Evolutionary conservation across 2,113 vertebrate genomes (phyloP), one percentile per base, ranked within the genome.

Genomic region (Noturus placidus): DNA sequence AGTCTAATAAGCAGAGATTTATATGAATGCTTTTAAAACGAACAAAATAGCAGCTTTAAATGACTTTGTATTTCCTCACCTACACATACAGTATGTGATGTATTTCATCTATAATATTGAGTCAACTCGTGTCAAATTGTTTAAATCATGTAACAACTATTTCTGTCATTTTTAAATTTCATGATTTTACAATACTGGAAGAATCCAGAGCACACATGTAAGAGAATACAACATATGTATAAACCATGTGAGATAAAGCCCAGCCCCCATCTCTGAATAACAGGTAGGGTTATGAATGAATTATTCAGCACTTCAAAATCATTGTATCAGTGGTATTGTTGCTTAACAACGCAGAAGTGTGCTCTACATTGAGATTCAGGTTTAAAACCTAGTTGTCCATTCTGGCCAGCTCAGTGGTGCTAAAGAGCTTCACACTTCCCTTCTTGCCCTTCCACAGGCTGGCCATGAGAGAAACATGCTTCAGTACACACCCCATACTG

Each of bases 1-100:
- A 89, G 74, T 91, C 92, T 91, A 86, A 85, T 90, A 84, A 88
- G 89, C 77, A 91, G 88, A 91, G 80, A 90, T 84, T 88, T 63
- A 89, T 74, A 88, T 81, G 27, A 88, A 86, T 74, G 82, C 30
- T 70, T 79, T 70, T 80, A 22, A 78, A 88, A 84, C 52, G 67
- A 50, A 77, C 69, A 88, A 70, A 79, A 56, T 38, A 38, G 35
- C 19, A 59, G 11, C 27, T 85, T 72, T 27, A 57, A 84, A 42
- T 14, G 22, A 81, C 27, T 59, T 35, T 81, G 22, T 3, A 54
- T 27, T 63, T n/a, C 14, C 25, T 4, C 4, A 63, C 6, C 42
- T 65, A 67, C 61, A 83, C 78, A 52, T 54, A 67, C 35, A 8
- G 13, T 50, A 14, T 33, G 63, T 35, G 5, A 82, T 3, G 2